phyloP scores from a whole-genome alignment of 2,797 vertebrate species.

The Lophius americanus region DNA sequence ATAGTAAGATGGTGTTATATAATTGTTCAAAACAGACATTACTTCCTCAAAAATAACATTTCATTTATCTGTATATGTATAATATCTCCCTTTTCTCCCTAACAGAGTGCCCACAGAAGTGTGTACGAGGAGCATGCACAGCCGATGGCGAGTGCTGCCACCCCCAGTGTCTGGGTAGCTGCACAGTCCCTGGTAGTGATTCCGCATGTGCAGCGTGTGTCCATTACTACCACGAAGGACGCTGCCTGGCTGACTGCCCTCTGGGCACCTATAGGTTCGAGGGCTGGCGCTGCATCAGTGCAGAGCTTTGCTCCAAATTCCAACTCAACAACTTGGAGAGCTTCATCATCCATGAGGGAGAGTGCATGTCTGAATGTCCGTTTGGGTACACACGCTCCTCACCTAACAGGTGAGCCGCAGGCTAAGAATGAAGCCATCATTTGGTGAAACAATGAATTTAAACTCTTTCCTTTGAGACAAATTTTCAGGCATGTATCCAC shows the following conservation, averaged over 20 bases:
- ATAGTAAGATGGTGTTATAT: no score
- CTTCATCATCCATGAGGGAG: conserved; percentile 92
- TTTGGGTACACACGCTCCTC: conserved; percentile 89
- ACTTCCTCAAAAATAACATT: background rate
- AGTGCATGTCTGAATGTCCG: conserved; percentile 94
- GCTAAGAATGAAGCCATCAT: background rate
- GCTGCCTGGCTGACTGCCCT: conserved; percentile 91
- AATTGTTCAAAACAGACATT: no score
- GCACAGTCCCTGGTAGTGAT: conserved; percentile 83
- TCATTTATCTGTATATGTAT: background rate
- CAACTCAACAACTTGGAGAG: conserved; percentile 82
- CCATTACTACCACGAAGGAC: conserved; percentile 89
- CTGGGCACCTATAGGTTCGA: conserved; percentile 91
- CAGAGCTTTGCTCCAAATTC: conserved; percentile 88
- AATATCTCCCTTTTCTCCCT: background rate
- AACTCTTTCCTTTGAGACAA: no score
- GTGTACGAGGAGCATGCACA: conserved; percentile 87
- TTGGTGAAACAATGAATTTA: no score
- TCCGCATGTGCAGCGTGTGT: conserved; percentile 90
- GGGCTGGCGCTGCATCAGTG: conserved; percentile 95
- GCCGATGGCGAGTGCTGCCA: conserved; percentile 92
- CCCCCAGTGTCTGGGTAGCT: conserved; percentile 95
- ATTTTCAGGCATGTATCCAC: background rate
- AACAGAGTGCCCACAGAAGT: conserved; percentile 90
- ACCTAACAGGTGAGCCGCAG: conserved; percentile 85